A percentile compares a stretch with the other conserved stretches of the same genome.
Evolutionary conservation across 1,140 invertebrate species (phyloP).

Genomic region (Sarcophaga peregrina): DNA sequence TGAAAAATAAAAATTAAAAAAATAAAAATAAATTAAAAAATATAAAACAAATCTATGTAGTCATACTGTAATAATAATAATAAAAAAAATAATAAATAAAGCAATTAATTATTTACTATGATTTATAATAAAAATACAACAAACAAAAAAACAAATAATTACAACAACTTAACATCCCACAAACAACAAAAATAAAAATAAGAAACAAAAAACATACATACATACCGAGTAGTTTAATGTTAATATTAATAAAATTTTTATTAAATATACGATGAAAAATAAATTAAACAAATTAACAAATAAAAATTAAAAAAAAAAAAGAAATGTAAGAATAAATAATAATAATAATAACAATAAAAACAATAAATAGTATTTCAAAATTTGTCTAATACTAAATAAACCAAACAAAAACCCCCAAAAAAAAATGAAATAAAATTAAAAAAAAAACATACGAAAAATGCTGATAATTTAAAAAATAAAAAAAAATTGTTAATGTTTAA

Average conservation of each 20-base stretch:
- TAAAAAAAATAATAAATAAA: not conserved
- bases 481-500: conserved; percentile 52
- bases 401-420: conserved; percentile 38
- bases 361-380: conserved; percentile 42
- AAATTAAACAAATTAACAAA: conserved; percentile 33
- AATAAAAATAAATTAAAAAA: too few relatives aligned
- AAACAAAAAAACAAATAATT: conserved; percentile 24
- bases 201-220: conserved; percentile 7
- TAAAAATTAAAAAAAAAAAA: conserved; percentile 31
- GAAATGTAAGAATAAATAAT: conserved; percentile 38
- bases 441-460: conserved; percentile 42
- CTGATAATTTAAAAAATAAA: conserved; percentile 43
- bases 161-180: conserved; percentile 23
- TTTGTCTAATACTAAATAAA: conserved; percentile 43
- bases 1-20: too few relatives aligned
- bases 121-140: conserved; percentile 8
- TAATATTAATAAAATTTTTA: conserved; percentile 43
- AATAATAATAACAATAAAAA: conserved; percentile 6
- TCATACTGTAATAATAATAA: conserved; percentile 9
- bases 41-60: conserved; percentile 32
- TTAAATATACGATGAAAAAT: conserved; percentile 42
- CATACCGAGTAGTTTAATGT: conserved; percentile 40
- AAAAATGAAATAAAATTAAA: conserved; percentile 41
- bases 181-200: not conserved
- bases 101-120: conserved; percentile 13